Conservation (phyloP, 2,113 vertebrate genomes). For the Scophthalmus maximus region DNA sequence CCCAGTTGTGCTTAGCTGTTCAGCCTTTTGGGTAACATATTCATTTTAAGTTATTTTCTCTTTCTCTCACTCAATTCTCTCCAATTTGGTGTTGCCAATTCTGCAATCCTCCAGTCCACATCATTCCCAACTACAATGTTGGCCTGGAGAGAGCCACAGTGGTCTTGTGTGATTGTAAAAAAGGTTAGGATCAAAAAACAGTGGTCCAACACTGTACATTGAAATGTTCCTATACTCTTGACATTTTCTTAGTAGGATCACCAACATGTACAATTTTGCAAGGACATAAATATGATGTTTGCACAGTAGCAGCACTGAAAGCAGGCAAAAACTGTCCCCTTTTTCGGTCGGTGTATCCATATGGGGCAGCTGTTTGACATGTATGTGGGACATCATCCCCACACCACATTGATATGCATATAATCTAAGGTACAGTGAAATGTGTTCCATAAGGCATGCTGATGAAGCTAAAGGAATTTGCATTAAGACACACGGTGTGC, state of each 20-base stretch:
- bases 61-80: constrained; percentile 8
- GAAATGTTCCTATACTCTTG: no score
- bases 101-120: not conserved
- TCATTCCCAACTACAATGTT: not conserved
- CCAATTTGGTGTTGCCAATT: not conserved
- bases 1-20: not conserved
- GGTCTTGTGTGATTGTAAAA: not conserved
- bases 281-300: not conserved
- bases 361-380: constrained; percentile 29
- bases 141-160: not conserved
- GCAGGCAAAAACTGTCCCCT: constrained; percentile 11
- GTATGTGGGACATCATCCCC: constrained; percentile 28
- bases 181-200: not conserved
- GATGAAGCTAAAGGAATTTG: constrained; percentile 20
- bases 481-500: not conserved
- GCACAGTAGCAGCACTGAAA: not conserved
- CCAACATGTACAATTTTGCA: not conserved
- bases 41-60: constrained; percentile 6
- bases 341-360: not conserved
- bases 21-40: not conserved
- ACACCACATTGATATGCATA: constrained; percentile 39
- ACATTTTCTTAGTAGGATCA: no score
- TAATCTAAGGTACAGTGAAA: constrained; percentile 22
- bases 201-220: not conserved
- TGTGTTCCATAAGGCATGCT: not conserved